Percentiles rank a stretch among this genome's conserved stretches.
These are phyloP conservation scores for Tympanoctomys barrerae DNA, from an alignment of 2,797 vertebrate genomes.

Conservation along the genomic window DNA sequence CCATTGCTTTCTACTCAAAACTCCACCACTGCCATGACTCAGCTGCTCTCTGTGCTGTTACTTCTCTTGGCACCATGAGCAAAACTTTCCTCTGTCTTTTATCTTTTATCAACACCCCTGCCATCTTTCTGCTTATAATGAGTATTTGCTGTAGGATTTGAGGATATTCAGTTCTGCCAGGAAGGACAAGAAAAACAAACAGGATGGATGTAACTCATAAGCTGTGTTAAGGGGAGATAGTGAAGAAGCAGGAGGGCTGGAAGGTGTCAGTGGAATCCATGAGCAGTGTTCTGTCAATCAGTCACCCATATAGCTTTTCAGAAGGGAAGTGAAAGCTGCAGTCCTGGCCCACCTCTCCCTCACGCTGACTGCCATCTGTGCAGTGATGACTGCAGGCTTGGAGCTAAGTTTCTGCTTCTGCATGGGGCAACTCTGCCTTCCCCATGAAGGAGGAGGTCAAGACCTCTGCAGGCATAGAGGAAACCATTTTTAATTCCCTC, in stretches of 20 bases:
- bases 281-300: neutral
- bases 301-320: neutral
- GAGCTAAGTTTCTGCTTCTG: neutral
- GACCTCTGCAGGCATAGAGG: neutral
- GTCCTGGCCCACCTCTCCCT: no score
- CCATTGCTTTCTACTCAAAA: neutral
- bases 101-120: neutral
- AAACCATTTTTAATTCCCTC: neutral
- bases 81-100: neutral
- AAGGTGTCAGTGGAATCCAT: constrained; percentile 50
- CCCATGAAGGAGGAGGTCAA: neutral
- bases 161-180: constrained; percentile 60
- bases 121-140: constrained; percentile 51
- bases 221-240: neutral
- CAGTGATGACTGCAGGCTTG: neutral
- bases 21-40: neutral
- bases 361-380: neutral
- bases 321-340: neutral
- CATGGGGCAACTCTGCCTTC: neutral
- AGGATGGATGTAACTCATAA: constrained; percentile 55
- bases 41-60: neutral
- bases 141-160: constrained; percentile 64
- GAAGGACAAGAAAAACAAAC: constrained; percentile 65
- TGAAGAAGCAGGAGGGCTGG: constrained; percentile 24
- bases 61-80: neutral